Conservation (phyloP, 2,888 invertebrate species). For the Pseudeuparius sepicola region DNA sequence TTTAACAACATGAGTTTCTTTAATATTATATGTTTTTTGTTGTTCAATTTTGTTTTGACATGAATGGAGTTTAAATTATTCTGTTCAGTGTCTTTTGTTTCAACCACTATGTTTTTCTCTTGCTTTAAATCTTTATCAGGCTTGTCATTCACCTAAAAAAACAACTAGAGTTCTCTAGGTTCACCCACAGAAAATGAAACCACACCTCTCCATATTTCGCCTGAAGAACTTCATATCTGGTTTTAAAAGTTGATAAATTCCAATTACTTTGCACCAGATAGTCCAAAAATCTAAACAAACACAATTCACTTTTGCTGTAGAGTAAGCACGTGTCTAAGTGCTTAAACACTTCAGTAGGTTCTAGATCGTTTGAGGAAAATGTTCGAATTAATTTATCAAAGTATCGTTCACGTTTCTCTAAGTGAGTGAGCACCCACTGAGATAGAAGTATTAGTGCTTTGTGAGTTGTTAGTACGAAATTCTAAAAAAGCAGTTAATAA, state of each 20-base stretch:
- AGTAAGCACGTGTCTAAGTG: slow-evolving; percentile 48
- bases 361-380: slow-evolving; percentile 41
- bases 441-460: slow-evolving; percentile 42
- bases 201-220: slow-evolving; percentile 42
- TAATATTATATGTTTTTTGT: slow-evolving; percentile 36
- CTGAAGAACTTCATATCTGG: slow-evolving; percentile 40
- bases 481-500: slow-evolving; percentile 26
- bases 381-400: slow-evolving; percentile 45
- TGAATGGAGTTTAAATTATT: slow-evolving; percentile 31
- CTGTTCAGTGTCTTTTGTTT: slow-evolving; percentile 30
- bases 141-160: slow-evolving; percentile 27
- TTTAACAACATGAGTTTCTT: slow-evolving; percentile 37
- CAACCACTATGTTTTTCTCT: slow-evolving; percentile 33
- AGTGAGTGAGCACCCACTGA: slow-evolving; percentile 45
- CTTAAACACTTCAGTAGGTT: slow-evolving; percentile 42
- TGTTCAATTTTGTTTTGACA: slow-evolving; percentile 35
- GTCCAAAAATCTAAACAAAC: slow-evolving; percentile 45
- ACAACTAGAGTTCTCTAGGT: no score
- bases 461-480: slow-evolving; percentile 36
- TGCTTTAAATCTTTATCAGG: slow-evolving; percentile 25
- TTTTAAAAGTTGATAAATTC: slow-evolving; percentile 42
- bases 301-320: slow-evolving; percentile 47
- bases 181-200: no score
- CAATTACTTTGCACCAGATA: slow-evolving; percentile 41
- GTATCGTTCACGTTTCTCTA: slow-evolving; percentile 42